phyloP scores from a whole-genome alignment of 2,113 vertebrate genomes.

The Dromiciops gliroides region DNA sequence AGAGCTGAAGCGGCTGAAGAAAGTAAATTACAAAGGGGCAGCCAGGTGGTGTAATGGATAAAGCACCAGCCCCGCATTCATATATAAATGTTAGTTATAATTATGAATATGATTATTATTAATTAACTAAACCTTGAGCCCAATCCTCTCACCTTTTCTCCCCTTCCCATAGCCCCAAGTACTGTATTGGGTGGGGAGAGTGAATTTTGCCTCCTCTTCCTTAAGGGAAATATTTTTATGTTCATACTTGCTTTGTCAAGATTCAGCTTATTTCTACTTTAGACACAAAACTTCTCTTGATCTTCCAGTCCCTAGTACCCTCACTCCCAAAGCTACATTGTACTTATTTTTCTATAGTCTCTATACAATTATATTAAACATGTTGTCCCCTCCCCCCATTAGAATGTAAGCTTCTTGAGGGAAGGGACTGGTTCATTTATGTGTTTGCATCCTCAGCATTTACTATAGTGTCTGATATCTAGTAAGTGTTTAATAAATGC shows the following conservation, averaged over 20 bases:
- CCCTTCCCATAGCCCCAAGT: too few relatives aligned
- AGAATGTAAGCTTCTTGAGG: not conserved
- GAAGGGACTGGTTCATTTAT: not conserved
- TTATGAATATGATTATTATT: too few relatives aligned
- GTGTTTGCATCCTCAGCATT: not conserved
- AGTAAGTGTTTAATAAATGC: not conserved
- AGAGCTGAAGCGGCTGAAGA: not conserved
- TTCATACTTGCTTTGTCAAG: too few relatives aligned
- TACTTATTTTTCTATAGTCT: not conserved
- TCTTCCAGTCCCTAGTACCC: not conserved
- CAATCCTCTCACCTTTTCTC: too few relatives aligned
- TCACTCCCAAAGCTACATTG: not conserved
- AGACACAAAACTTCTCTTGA: not conserved
- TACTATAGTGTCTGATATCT: not conserved
- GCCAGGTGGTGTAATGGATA: too few relatives aligned
- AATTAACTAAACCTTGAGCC: too few relatives aligned
- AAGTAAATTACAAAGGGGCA: too few relatives aligned
- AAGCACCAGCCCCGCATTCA: too few relatives aligned
- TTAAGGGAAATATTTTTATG: too few relatives aligned
- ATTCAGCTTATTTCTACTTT: not conserved
- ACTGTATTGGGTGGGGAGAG: too few relatives aligned
- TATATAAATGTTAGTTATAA: too few relatives aligned
- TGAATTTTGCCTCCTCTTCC: too few relatives aligned
- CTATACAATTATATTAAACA: not conserved
- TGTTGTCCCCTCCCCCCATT: not conserved